Conservation (phyloP, 2,888 invertebrate species). For the Omphaloscelis lunosa region DNA sequence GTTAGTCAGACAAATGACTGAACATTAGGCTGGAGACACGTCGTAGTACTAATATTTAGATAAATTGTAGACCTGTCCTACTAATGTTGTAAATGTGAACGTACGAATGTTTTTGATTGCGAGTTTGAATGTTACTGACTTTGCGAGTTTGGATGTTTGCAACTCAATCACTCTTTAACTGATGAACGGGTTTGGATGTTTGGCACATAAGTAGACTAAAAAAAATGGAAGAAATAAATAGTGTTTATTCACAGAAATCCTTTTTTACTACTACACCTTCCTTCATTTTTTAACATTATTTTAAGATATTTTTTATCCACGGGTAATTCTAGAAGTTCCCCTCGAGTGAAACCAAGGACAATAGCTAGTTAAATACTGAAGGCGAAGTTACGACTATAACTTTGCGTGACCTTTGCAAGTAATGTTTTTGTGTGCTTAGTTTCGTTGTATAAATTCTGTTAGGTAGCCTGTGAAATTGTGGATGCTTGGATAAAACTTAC, state of each 20-base stretch:
- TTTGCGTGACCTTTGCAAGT: conserved; percentile 21
- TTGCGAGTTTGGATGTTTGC: not conserved
- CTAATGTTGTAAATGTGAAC: not conserved
- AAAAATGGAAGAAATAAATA: too few species aligned
- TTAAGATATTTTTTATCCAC: not conserved
- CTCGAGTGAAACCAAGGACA: not conserved
- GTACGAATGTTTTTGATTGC: not conserved
- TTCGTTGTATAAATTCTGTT: conserved; percentile 9
- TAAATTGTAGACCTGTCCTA: conserved; percentile 31
- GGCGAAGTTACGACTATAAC: conserved; percentile 4
- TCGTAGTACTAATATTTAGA: conserved; percentile 51
- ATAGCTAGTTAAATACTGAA: not conserved
- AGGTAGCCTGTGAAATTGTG: conserved; percentile 13
- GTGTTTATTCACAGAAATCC: too few species aligned
- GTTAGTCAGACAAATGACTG: conserved; percentile 77
- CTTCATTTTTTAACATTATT: not conserved
- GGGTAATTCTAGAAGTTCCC: not conserved
- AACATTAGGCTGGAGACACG: conserved; percentile 58
- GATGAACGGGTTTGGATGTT: not conserved
- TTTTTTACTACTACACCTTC: too few species aligned
- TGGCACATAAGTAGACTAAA: too few species aligned
- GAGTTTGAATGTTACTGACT: not conserved
- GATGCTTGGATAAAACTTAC: conserved; percentile 1
- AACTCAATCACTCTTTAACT: not conserved
- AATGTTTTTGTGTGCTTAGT: conserved; percentile 28